phyloP scores from a whole-genome alignment of 2,113 vertebrate species.

The Acrocephalus kingi region DNA sequence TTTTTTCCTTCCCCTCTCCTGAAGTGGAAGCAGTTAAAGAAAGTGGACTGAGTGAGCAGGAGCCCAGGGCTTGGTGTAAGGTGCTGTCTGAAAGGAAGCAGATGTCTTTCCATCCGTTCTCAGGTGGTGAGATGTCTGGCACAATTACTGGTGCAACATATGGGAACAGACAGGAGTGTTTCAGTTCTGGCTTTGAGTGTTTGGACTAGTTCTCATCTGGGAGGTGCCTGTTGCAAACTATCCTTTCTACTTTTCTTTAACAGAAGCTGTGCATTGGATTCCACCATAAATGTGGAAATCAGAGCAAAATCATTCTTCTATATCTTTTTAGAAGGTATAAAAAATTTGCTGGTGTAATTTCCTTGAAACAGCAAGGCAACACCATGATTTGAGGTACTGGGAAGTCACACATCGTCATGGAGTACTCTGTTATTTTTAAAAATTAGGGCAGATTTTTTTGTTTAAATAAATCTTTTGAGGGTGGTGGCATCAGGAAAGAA shows the following conservation, averaged over 20 bases:
- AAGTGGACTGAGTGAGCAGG: background rate
- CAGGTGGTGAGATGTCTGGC: slow-evolving; percentile 32
- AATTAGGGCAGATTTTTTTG: background rate
- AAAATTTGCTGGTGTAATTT: background rate
- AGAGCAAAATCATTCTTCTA: background rate
- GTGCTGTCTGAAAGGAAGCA: slow-evolving; percentile 51
- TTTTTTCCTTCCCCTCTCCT: background rate
- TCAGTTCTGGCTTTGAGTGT: background rate
- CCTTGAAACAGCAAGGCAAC: background rate
- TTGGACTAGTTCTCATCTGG: background rate
- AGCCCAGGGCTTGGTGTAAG: background rate
- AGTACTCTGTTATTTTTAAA: background rate
- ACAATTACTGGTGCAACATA: background rate
- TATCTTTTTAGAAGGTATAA: background rate
- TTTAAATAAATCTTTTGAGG: slow-evolving; percentile 26
- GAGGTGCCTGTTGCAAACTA: background rate
- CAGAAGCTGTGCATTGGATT: background rate
- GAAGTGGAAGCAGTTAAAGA: slow-evolving; percentile 12
- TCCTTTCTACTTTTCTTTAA: background rate
- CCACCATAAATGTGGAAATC: background rate
- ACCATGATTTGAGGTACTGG: background rate
- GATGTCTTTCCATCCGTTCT: slow-evolving; percentile 13
- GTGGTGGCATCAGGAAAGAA: background rate
- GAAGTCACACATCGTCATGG: accelerated
- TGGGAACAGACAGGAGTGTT: background rate